phyloP scores from a whole-genome alignment of 2,113 vertebrate species.

The Malurus alboscapulatus region DNA sequence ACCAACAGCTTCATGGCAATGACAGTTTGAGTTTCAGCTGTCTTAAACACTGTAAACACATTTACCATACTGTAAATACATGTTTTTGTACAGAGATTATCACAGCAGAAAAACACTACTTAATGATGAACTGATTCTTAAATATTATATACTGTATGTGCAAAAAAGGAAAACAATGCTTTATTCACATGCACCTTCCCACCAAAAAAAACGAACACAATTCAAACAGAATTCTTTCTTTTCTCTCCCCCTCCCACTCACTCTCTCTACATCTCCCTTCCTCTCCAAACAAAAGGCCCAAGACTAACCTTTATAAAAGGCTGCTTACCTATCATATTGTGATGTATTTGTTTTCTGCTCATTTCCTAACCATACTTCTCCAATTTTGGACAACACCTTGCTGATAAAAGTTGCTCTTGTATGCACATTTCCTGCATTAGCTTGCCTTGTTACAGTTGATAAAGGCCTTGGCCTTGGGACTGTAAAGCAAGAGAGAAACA shows the following conservation, averaged over 20 bases:
- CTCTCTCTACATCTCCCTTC: background rate
- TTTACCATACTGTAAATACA: background rate
- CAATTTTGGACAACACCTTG: conserved; percentile 87
- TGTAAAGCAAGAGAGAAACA: conserved; percentile 43
- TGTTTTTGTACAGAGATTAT: background rate
- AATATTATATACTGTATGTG: rapidly evolving
- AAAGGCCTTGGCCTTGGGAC: conserved; percentile 88
- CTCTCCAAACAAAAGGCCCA: rapidly evolving
- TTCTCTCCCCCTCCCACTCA: background rate
- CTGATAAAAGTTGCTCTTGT: conserved; percentile 89
- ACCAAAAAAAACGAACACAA: background rate
- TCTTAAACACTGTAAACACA: background rate
- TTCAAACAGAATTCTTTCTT: rapidly evolving
- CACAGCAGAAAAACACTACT: background rate
- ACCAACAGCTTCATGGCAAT: background rate
- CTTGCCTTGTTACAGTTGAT: conserved; percentile 84
- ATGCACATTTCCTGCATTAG: conserved; percentile 77
- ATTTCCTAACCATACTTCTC: conserved; percentile 85
- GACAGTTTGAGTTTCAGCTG: background rate
- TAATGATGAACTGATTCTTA: rapidly evolving
- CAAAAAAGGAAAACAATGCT: background rate
- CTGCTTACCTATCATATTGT: conserved; percentile 72
- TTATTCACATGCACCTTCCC: background rate
- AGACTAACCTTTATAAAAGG: background rate
- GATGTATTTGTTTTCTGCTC: conserved; percentile 64